phyloP scores from a whole-genome alignment of 1,140 invertebrate species.

The Drosophila tristis region DNA sequence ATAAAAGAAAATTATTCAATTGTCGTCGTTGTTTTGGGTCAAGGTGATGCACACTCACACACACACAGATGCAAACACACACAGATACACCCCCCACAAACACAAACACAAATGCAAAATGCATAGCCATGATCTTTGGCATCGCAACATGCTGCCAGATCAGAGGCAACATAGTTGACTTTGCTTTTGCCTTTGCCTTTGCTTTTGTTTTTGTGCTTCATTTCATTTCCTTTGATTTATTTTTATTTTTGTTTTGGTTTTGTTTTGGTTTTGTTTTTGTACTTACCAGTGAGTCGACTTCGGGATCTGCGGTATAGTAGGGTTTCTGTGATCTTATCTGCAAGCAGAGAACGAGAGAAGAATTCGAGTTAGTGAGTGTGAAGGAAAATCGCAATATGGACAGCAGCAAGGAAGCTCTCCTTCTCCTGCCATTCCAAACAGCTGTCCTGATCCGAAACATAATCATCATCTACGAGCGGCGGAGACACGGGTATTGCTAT shows the following conservation, averaged over 20 bases:
- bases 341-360: constrained; percentile 85
- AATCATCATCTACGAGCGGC: constrained; percentile 11
- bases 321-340: constrained; percentile 99
- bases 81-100: constrained; percentile 14
- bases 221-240: no score
- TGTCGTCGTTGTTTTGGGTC: constrained; percentile 78
- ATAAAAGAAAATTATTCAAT: constrained; percentile 83
- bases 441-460: constrained; percentile 37
- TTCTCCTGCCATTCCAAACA: neutral
- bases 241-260: neutral
- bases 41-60: constrained; percentile 64
- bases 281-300: constrained; percentile 99
- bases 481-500: neutral
- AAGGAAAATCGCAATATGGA: constrained; percentile 36
- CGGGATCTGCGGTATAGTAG: constrained; percentile 98
- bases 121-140: constrained; percentile 62
- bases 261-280: constrained; percentile 34
- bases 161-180: constrained; percentile 61
- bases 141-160: constrained; percentile 55
- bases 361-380: constrained; percentile 36
- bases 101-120: constrained; percentile 5
- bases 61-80: no score
- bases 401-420: neutral
- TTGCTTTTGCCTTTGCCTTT: constrained; percentile 28
- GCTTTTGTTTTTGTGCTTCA: constrained; percentile 41